Base-by-base conservation (phyloP, 2,797 vertebrate genomes). In the Emydoidea blandingii region DNA sequence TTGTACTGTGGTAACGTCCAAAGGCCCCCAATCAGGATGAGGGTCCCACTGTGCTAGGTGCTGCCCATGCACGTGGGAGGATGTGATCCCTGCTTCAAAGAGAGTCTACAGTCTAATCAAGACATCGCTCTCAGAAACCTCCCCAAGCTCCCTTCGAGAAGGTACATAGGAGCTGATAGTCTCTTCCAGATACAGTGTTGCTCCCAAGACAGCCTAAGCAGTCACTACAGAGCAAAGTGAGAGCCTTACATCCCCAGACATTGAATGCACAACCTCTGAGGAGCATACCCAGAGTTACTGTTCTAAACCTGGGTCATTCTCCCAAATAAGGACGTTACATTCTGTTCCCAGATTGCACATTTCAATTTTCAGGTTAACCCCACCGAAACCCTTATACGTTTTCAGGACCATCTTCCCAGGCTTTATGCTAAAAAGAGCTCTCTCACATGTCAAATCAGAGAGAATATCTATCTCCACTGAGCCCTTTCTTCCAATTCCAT, bases 391-490 rank as follows among this genome's bases (percentile, higher is more conserved):
- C 44, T 9, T 52, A 23, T 19, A 5, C 49, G 54, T 14, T 10
- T 16, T 89, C 83, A 62, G 74, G 16, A 19, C 3, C 74, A 21
- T 37, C 57, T 86, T 82, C 89, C 65, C 83, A 89, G 34, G 31
- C 47, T 19, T 72, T 0, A 85, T 0, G 0, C 0, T 1, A 83
- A 37, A 41, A 81, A 47, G 57, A 84, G 76, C 54, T 19, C 74
- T 53, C 79, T 86, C 41, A 25, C 2, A 5, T 14, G 4, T 44
- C 54, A 94, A 93, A 83, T n/a, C 54, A 87, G n/a, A 84, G 18
- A 82, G 41, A 74, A 44, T 79, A 74, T 31, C 65, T 41, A 83
- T 86, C 44, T 76, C 85, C 1, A 91, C 37, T 10, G 16, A 94
- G 81, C 27, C 49, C 68, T 86, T 94, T 89, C 79, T 80, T 91